Conservation (phyloP, 2,888 invertebrate species). For the Pseudoips prasinana region DNA sequence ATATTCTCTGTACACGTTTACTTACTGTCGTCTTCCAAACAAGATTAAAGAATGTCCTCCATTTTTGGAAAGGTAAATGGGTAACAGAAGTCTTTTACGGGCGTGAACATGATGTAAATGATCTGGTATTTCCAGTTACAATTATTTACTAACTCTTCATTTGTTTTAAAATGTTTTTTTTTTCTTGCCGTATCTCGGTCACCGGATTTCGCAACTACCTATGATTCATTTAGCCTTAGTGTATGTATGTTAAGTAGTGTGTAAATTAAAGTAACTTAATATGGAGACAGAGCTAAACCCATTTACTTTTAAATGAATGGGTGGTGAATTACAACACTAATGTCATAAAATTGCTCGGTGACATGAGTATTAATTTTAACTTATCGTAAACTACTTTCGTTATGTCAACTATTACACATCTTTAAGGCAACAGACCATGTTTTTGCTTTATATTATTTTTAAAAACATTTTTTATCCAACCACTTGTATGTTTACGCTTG, state of each 20-base stretch:
- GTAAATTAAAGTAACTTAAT: conserved; percentile 19
- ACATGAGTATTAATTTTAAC: conserved; percentile 49
- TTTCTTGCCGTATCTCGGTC: conserved; percentile 27
- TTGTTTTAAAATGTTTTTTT: conserved; percentile 11
- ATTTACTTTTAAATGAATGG: no score
- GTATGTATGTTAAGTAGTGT: no score
- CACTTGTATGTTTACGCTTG: conserved; percentile 42
- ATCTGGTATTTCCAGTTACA: conserved; percentile 11
- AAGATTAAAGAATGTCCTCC: no score
- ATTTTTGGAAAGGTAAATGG: no score
- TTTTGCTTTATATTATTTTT: conserved; percentile 33
- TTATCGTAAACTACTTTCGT: conserved; percentile 35
- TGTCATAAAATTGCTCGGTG: conserved; percentile 20
- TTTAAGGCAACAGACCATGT: conserved; percentile 31
- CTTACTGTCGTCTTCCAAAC: no score
- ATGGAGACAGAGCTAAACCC: neutral
- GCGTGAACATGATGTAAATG: neutral
- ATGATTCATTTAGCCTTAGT: conserved; percentile 14
- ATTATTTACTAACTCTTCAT: conserved; percentile 26
- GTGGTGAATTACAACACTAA: no score
- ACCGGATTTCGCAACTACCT: conserved; percentile 23
- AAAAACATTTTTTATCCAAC: conserved; percentile 29
- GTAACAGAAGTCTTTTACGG: no score
- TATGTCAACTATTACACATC: conserved; percentile 26
- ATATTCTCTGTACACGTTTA: no score